A percentile compares a stretch with the other conserved stretches of the same genome.
Evolutionary conservation across 2,113 vertebrate genomes (phyloP).

Genomic region (Coptodon rendalli): DNA sequence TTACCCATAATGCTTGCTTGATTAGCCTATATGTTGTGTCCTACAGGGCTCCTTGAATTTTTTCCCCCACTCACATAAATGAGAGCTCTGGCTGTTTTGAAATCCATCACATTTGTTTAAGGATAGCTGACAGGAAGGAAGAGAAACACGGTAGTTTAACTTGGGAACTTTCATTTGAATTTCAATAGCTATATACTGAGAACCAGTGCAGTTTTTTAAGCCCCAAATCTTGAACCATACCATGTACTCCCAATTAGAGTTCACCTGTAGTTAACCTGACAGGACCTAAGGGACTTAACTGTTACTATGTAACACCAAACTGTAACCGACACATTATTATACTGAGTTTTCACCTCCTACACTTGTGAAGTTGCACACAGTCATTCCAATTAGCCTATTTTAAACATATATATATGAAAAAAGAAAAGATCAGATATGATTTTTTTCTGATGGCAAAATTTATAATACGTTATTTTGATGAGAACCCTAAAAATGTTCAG

Average conservation of each 20-base stretch:
- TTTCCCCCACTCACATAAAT: not conserved
- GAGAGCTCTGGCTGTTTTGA: not conserved
- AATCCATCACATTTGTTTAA: constrained; percentile 19
- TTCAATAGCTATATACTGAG: not conserved
- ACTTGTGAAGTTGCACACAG: not conserved
- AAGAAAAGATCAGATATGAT: not conserved
- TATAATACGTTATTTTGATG: not conserved
- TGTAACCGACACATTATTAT: not conserved
- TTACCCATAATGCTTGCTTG: constrained; percentile 9
- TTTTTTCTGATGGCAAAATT: not conserved
- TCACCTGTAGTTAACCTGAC: not conserved
- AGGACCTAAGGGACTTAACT: not conserved
- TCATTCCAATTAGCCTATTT: not conserved
- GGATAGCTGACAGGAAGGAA: not conserved
- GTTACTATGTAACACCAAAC: not conserved
- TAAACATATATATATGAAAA: not conserved
- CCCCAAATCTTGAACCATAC: not conserved
- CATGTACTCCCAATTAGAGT: not conserved
- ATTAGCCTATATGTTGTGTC: constrained; percentile 32
- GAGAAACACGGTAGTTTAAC: not conserved
- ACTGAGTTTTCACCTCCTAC: not conserved
- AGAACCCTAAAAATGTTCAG: not conserved
- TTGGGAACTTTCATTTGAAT: not conserved
- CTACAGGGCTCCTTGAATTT: not conserved
- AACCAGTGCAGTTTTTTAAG: not conserved